phyloP scores from a whole-genome alignment of 2,113 vertebrate species.

The Heterotis niloticus region DNA sequence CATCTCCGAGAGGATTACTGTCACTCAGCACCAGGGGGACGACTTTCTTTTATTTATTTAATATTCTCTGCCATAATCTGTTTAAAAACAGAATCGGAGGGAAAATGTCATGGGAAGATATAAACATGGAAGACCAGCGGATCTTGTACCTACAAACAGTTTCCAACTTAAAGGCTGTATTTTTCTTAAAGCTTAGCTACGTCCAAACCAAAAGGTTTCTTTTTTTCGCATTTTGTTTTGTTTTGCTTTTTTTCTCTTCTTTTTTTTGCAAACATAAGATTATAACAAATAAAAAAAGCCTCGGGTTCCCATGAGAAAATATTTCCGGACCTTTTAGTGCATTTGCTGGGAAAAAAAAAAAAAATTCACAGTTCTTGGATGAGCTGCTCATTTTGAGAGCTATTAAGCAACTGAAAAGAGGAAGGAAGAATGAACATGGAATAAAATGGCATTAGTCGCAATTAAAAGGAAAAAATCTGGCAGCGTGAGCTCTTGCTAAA shows the following conservation, averaged over 20 bases:
- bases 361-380: background rate
- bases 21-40: slow-evolving; percentile 52
- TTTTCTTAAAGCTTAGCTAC: slow-evolving; percentile 3
- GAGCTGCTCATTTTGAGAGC: background rate
- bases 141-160: slow-evolving; percentile 66
- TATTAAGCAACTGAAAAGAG: background rate
- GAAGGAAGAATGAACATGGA: background rate
- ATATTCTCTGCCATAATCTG: slow-evolving; percentile 62
- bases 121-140: slow-evolving; percentile 59
- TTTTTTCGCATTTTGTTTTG: slow-evolving; percentile 23
- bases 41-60: slow-evolving; percentile 67
- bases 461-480: too few species aligned
- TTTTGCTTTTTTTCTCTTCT: slow-evolving; percentile 14
- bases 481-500: background rate
- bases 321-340: slow-evolving; percentile 1
- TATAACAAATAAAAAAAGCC: slow-evolving; percentile 29
- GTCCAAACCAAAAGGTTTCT: slow-evolving; percentile 8
- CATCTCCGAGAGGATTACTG: slow-evolving; percentile 64
- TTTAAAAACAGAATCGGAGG: slow-evolving; percentile 59
- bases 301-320: slow-evolving; percentile 46
- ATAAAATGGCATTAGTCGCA: background rate
- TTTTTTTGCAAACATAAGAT: slow-evolving; percentile 25
- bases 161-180: slow-evolving; percentile 29
- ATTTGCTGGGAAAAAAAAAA: background rate
- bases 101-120: slow-evolving; percentile 68